These are phyloP conservation scores for Coenonympha glycerion DNA, from an alignment of 2,888 invertebrate species.

Conservation along the genomic window DNA sequence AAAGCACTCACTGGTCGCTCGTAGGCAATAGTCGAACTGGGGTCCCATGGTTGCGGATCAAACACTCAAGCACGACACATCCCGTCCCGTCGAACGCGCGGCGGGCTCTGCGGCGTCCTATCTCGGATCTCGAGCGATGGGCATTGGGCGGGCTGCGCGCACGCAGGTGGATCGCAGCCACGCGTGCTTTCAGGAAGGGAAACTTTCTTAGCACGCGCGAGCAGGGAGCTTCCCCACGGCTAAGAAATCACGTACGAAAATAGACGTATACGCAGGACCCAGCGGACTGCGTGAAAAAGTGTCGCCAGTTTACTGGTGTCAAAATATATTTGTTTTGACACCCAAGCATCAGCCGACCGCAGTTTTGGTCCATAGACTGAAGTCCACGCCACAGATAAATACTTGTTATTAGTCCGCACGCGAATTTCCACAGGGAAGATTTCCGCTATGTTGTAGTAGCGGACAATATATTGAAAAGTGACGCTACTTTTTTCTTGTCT, in stretches of 20 bases:
- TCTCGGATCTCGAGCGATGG: slow-evolving; percentile 29
- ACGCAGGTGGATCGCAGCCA: slow-evolving; percentile 59
- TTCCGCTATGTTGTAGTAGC: no score
- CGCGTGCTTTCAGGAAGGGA: slow-evolving; percentile 64
- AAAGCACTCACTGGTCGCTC: slow-evolving; percentile 64
- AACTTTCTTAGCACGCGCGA: slow-evolving; percentile 49
- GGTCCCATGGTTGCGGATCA: slow-evolving; percentile 56
- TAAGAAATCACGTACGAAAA: slow-evolving; percentile 31
- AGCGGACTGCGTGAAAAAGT: no score
- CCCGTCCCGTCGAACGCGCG: slow-evolving; percentile 63
- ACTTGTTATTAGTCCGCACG: no score
- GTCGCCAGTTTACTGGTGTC: no score
- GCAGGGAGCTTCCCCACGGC: slow-evolving; percentile 47
- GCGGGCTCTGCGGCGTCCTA: slow-evolving; percentile 48
- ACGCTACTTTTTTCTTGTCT: no score
- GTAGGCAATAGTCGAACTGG: slow-evolving; percentile 69
- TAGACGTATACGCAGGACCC: no score
- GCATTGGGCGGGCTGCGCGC: slow-evolving; percentile 37
- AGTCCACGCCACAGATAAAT: no score
- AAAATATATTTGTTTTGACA: no score
- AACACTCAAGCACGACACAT: slow-evolving; percentile 60
- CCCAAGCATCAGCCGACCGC: no score
- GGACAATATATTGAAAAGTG: no score
- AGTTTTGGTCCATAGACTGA: no score
- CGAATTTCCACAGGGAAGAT: no score